Conservation (phyloP, 2,797 vertebrate species). For the Chanos chanos region DNA sequence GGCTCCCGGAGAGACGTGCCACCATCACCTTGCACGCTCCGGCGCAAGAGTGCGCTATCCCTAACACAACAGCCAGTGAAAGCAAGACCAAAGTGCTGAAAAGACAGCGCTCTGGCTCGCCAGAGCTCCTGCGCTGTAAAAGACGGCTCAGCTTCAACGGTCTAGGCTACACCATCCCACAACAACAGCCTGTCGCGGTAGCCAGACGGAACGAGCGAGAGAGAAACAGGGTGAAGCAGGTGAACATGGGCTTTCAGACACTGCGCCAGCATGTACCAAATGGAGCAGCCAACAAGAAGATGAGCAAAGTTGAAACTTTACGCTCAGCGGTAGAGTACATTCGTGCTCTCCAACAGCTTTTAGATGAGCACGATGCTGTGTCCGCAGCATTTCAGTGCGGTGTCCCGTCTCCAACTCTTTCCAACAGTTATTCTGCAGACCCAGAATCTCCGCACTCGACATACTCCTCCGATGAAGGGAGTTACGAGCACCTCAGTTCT, state of each 20-base stretch:
- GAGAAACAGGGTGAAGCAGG: conserved; percentile 91
- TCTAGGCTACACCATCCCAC: conserved; percentile 70
- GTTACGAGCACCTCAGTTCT: conserved; percentile 87
- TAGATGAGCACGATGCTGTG: conserved; percentile 85
- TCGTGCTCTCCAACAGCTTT: conserved; percentile 85
- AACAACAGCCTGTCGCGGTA: conserved; percentile 78
- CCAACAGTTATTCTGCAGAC: conserved; percentile 76
- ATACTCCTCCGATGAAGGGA: conserved; percentile 86
- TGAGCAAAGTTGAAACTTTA: conserved; percentile 97
- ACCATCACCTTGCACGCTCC: conserved; percentile 61
- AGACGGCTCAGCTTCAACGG: conserved; percentile 78
- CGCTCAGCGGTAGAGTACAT: conserved; percentile 96
- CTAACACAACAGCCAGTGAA: conserved; percentile 46
- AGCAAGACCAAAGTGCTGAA: conserved; percentile 74
- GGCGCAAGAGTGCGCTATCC: conserved; percentile 57
- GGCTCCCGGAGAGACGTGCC: conserved; percentile 57
- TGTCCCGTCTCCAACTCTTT: conserved; percentile 70
- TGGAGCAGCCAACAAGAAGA: conserved; percentile 90
- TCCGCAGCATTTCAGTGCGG: conserved; percentile 79
- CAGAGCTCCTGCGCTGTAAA: conserved; percentile 88
- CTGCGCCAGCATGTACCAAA: conserved; percentile 91
- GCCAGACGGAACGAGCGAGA: conserved; percentile 91
- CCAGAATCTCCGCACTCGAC: conserved; percentile 83
- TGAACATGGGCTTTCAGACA: conserved; percentile 96
- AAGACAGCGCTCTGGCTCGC: conserved; percentile 80